Percentiles rank a stretch among this genome's conserved stretches.
These are phyloP conservation scores for Uloborus diversus DNA, from an alignment of 1,140 invertebrate genomes.

Conservation along the genomic window DNA sequence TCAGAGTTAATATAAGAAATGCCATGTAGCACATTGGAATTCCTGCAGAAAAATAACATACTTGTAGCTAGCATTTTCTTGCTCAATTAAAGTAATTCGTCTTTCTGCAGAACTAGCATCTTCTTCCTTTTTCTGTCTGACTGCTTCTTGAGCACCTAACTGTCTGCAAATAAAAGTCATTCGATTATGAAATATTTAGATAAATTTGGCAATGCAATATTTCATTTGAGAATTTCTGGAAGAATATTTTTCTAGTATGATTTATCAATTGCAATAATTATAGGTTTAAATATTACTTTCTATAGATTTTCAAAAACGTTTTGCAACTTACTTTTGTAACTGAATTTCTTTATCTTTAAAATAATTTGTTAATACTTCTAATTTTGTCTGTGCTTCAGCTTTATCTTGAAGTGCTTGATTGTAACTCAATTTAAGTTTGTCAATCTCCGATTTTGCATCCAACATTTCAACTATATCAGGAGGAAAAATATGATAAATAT, in stretches of 20 bases:
- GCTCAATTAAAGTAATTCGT: constrained; percentile 78
- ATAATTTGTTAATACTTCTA: constrained; percentile 85
- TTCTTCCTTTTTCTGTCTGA: constrained; percentile 84
- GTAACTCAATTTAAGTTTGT: constrained; percentile 42
- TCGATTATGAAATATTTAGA: not conserved
- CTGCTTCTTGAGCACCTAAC: constrained; percentile 79
- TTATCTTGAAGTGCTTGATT: constrained; percentile 69
- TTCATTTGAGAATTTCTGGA: not conserved
- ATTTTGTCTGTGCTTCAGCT: constrained; percentile 79
- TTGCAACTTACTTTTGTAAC: constrained; percentile 74
- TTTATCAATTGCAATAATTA: not conserved
- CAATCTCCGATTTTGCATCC: constrained; percentile 38
- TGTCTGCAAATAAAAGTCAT: constrained; percentile 72
- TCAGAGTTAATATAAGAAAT: not conserved
- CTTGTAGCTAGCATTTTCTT: constrained; percentile 71
- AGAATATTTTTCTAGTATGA: not conserved
- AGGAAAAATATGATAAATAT: too few species aligned
- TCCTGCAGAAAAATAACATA: not conserved
- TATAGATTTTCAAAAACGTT: not conserved
- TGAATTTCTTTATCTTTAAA: constrained; percentile 89
- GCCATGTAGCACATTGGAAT: not conserved
- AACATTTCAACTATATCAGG: constrained; percentile 19
- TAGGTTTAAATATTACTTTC: not conserved
- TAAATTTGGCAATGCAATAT: not conserved
- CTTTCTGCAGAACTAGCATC: constrained; percentile 81